A percentile compares a stretch with the other conserved stretches of the same genome.
These are phyloP conservation scores for Stichodactyla mertensii DNA, from an alignment of 64 coral and sea anemone species.

Conservation along the genomic window DNA sequence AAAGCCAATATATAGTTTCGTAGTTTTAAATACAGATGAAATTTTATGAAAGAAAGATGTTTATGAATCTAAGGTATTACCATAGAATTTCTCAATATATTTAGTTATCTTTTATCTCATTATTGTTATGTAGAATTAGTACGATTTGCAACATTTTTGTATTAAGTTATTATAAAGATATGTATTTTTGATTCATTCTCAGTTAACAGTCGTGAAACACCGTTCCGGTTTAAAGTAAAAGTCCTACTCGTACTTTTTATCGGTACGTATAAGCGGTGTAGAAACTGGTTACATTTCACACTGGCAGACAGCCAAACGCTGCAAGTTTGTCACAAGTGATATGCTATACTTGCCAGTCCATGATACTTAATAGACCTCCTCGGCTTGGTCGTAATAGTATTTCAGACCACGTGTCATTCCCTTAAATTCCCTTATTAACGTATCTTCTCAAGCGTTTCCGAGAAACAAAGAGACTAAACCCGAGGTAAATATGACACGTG, in stretches of 20 bases:
- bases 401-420: too few species aligned
- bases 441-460: too few species aligned
- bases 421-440: too few species aligned
- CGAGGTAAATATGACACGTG: too few species aligned
- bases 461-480: too few species aligned
- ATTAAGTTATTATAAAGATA: slow-evolving; percentile 3
- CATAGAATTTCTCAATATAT: background rate
- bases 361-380: background rate
- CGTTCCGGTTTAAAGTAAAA: background rate
- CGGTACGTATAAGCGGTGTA: background rate
- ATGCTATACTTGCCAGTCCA: background rate
- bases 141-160: background rate
- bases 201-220: background rate
- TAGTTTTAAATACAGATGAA: background rate
- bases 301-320: background rate
- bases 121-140: background rate
- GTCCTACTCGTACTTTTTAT: background rate
- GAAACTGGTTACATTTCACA: background rate
- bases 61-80: background rate
- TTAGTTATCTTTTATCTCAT: background rate
- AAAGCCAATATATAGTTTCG: background rate
- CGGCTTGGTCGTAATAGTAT: too few species aligned
- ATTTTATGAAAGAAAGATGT: background rate
- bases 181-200: background rate
- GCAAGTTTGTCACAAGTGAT: background rate